Percentiles rank a stretch among this genome's conserved stretches.
Conservation (phyloP, 1,140 invertebrate genomes). For the Mylabris phalerata region DNA sequence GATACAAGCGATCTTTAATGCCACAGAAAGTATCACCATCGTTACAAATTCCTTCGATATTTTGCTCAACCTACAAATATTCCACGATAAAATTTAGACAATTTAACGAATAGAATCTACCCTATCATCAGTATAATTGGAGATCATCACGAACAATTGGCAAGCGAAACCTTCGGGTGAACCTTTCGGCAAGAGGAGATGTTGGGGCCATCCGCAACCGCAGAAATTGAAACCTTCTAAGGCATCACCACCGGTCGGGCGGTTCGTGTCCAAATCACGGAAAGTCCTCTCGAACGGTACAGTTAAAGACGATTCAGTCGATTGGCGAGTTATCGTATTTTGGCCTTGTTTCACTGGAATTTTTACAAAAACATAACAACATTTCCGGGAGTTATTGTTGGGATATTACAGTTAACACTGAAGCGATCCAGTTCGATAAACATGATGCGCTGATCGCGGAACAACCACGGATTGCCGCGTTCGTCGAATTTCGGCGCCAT, state of each 20-base stretch:
- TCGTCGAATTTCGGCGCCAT: conserved; percentile 65
- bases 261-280: conserved; percentile 51
- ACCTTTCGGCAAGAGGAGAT: conserved; percentile 75
- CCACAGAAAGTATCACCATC: conserved; percentile 67
- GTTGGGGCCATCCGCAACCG: conserved; percentile 82
- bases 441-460: conserved; percentile 58
- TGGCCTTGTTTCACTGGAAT: conserved; percentile 54
- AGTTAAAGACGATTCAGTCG: conserved; percentile 61
- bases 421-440: conserved; percentile 78
- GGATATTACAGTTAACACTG: conserved; percentile 50
- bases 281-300: conserved; percentile 67
- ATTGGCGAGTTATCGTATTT: conserved; percentile 55
- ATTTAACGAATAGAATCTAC: too few relatives aligned
- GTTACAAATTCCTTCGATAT: conserved; percentile 45
- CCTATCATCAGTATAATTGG: conserved; percentile 53
- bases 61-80: conserved; percentile 19
- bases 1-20: conserved; percentile 61
- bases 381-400: background rate
- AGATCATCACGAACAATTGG: conserved; percentile 75
- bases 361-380: background rate
- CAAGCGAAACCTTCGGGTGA: conserved; percentile 57
- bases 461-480: conserved; percentile 51
- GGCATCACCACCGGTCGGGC: conserved; percentile 47
- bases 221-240: conserved; percentile 67
- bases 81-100: too few relatives aligned